phyloP scores from a whole-genome alignment of 92 coral and sea anemone species.

The Metridium senile region DNA sequence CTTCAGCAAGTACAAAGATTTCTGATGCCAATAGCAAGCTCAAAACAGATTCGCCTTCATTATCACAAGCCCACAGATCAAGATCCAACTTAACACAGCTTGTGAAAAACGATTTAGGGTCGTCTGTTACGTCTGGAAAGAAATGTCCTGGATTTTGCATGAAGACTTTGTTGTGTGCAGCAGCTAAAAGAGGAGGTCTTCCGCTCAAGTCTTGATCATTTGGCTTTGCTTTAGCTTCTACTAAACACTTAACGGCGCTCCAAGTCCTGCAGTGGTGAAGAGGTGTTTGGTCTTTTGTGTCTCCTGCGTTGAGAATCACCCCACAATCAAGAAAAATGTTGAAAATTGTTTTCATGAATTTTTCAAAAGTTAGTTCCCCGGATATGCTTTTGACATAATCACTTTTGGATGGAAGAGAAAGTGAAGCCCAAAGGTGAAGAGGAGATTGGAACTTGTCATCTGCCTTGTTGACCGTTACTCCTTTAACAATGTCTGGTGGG shows the following conservation, averaged over 20 bases:
- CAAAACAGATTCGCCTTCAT: conserved; percentile 26
- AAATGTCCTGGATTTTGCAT: neutral
- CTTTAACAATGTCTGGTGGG: neutral
- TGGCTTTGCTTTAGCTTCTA: conserved; percentile 30
- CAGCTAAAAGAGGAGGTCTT: conserved; percentile 13
- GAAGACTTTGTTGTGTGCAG: neutral
- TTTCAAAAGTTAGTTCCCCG: neutral
- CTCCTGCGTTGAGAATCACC: conserved; percentile 13
- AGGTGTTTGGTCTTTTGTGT: conserved; percentile 28
- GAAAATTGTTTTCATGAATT: neutral
- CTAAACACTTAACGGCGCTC: conserved; percentile 29
- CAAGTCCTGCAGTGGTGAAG: conserved; percentile 32
- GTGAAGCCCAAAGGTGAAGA: conserved; percentile 30
- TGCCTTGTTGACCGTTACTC: neutral
- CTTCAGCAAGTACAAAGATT: neutral
- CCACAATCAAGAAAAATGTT: neutral
- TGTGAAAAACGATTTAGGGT: conserved; percentile 26
- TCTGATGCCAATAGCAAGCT: conserved; percentile 6
- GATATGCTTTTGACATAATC: neutral
- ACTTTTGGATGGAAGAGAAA: neutral
- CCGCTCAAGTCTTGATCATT: conserved; percentile 8
- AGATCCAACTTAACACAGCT: conserved; percentile 6
- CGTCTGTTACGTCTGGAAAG: conserved; percentile 33
- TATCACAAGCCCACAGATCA: conserved; percentile 33
- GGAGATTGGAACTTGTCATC: conserved; percentile 12